phyloP scores from a whole-genome alignment of 2,888 invertebrate genomes.

The Tetragonisca angustula region DNA sequence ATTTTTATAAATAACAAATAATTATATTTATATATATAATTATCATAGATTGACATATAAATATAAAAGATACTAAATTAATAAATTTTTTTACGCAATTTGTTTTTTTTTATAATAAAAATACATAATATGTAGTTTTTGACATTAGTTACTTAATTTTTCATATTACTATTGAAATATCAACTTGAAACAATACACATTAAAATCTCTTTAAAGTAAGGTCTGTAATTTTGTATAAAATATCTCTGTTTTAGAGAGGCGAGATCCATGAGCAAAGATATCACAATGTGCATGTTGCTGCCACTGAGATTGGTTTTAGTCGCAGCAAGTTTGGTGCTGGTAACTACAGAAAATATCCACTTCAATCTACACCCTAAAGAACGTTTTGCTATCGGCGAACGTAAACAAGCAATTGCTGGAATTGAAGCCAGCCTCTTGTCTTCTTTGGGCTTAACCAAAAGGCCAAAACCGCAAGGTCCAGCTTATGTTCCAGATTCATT shows the following conservation, averaged over 20 bases:
- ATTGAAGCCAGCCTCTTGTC: conserved; percentile 87
- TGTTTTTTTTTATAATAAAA: background rate
- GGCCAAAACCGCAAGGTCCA: conserved; percentile 85
- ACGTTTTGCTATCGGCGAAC: conserved; percentile 70
- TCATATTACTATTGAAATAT: background rate
- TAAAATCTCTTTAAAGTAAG: background rate
- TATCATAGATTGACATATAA: background rate
- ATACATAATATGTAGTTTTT: background rate
- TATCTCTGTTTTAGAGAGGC: conserved; percentile 75
- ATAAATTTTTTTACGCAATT: background rate
- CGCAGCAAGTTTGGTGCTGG: conserved; percentile 81
- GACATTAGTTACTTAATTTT: background rate
- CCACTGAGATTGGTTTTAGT: conserved; percentile 82
- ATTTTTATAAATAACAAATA: background rate
- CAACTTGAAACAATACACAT: background rate
- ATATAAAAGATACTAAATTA: background rate
- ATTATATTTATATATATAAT: background rate
- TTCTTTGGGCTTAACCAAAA: conserved; percentile 86
- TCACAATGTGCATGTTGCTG: conserved; percentile 83
- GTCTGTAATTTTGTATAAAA: background rate
- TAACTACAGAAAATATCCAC: conserved; percentile 81
- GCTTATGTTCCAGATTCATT: conserved; percentile 91
- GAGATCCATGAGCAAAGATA: conserved; percentile 78
- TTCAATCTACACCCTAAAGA: conserved; percentile 52
- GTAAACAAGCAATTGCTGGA: conserved; percentile 83